A percentile compares a stretch with the other conserved stretches of the same genome.
Evolutionary conservation across 2,888 invertebrate species (phyloP).

Genomic region (Anorthoa munda): DNA sequence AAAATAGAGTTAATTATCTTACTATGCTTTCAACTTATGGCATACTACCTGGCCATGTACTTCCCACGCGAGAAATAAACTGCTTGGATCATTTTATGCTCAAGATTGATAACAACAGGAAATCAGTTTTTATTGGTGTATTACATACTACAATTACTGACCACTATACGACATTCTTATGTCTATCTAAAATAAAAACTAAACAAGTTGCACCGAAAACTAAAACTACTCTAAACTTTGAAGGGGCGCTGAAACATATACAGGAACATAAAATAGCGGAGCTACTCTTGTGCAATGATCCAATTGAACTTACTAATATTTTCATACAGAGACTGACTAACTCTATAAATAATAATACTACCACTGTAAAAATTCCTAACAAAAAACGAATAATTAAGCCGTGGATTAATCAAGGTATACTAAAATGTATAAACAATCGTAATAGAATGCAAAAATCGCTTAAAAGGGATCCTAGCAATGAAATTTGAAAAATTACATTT

Average conservation of each 20-base stretch:
- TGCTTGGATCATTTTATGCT: no score
- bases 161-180: not conserved
- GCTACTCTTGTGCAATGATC: not conserved
- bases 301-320: not conserved
- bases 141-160: not conserved
- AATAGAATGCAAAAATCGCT: no score
- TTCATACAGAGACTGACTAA: not conserved
- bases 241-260: not conserved
- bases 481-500: no score
- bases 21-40: not conserved
- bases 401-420: no score
- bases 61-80: no score
- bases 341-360: no score
- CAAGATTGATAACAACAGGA: not conserved
- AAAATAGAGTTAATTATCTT: conserved; percentile 1
- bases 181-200: no score
- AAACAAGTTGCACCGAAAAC: not conserved
- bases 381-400: no score
- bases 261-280: not conserved
- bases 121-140: not conserved
- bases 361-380: no score
- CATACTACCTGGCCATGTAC: no score
- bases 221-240: not conserved
- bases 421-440: no score
- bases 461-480: no score